Base-by-base conservation (phyloP, 2,888 invertebrate genomes). In the Tenthredo scrophulariae region DNA sequence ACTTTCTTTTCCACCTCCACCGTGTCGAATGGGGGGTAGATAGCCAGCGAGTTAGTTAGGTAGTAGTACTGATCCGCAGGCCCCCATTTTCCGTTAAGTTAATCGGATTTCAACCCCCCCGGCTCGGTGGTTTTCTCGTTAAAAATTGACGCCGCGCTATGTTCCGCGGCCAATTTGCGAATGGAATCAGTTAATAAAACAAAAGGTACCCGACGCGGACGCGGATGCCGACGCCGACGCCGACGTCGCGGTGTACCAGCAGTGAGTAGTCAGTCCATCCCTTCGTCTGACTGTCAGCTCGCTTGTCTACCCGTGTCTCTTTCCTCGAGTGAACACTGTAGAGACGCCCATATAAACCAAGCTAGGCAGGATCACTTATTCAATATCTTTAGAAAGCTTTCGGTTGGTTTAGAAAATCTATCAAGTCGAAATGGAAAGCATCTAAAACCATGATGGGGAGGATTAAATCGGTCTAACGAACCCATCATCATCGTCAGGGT, bases 181-280 rank as follows among this genome's bases (percentile, higher is more conserved):
- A 84, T 84, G 40, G 84, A 84, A 67, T 67, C 77, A n/a, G 26
- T 84, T 84, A 84, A 84, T 84, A 84, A 84, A 84, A 79, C 79
- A 84, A 79, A 80, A 75, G 46, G 46, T 26, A 46, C n/a, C 29
- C 46, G 40, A 40, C 18, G 43, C 43, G n/a, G 72, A 40, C 15
- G 9, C 10, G 26, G 26, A 46, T n/a, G 54, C 18, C 26, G 18
- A 26, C 22, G 18, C n/a, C 72, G 40, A 40, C 22, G 72, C n/a
- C 40, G 10, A 7, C 10, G 40, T 13, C 43, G 70, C 13, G 40
- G 72, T 40, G 37, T 37, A 40, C n/a, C 33, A 9, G 37, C 15
- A 70, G 70, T 37, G 37, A 75, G 75, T 75, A 77, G 50, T 54
- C 50, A 54, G 50, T 77, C 77, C 46, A 54, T 62, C 62, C 80